Evolutionary conservation across 2,888 invertebrate genomes (phyloP).

Genomic region (Eristalinus aeneus): DNA sequence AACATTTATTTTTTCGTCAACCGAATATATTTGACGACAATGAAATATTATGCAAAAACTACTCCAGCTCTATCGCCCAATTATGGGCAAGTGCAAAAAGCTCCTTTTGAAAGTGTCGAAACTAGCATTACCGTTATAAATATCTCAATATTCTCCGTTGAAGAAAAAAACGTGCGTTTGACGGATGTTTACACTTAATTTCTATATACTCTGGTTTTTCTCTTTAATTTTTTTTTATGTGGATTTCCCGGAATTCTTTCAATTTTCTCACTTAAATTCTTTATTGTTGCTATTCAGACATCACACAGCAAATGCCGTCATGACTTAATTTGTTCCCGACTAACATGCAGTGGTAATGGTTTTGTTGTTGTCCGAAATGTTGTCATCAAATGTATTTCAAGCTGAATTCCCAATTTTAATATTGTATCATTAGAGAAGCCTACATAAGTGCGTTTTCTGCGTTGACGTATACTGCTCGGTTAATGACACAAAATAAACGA

Average conservation of each 20-base stretch:
- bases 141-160: background rate
- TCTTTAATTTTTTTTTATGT: background rate
- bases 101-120: background rate
- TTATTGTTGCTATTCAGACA: background rate
- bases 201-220: background rate
- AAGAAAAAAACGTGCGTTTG: background rate
- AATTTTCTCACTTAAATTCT: background rate
- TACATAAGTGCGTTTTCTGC: background rate
- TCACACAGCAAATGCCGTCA: background rate
- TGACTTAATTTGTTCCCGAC: background rate
- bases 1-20: no score
- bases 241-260: background rate
- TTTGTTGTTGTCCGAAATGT: background rate
- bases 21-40: background rate
- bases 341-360: background rate
- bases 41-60: background rate
- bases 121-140: background rate
- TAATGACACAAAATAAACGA: background rate
- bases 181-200: background rate
- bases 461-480: background rate
- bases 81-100: background rate
- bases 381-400: background rate
- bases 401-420: background rate
- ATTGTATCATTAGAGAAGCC: background rate
- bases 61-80: no score